Evolutionary conservation across 2,888 invertebrate genomes (phyloP).

Genomic region (Meteorus cinctellus): DNA sequence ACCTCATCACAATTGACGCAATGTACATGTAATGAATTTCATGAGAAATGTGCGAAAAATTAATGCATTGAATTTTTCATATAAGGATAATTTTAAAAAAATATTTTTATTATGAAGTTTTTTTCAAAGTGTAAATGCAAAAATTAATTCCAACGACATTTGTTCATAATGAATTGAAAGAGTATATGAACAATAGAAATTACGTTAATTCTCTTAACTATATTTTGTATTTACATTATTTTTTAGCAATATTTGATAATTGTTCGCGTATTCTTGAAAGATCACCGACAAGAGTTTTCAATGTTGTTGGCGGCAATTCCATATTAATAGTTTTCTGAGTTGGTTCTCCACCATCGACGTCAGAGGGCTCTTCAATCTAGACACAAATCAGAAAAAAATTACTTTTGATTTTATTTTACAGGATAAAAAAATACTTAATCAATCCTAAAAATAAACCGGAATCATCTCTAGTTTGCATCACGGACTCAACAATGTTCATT

Average conservation of each 20-base stretch:
- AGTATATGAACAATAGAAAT: background rate
- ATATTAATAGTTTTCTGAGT: conserved; percentile 48
- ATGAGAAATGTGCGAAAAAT: background rate
- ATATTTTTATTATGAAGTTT: background rate
- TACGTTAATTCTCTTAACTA: background rate
- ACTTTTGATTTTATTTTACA: background rate
- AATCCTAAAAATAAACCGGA: too few species aligned
- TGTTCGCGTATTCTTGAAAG: conserved; percentile 55
- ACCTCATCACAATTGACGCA: background rate
- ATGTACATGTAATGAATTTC: background rate
- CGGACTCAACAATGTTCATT: too few species aligned
- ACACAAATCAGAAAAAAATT: conserved; percentile 18
- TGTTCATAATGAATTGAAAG: background rate
- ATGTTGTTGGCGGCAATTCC: conserved; percentile 53
- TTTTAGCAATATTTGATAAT: conserved; percentile 52
- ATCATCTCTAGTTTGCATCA: too few species aligned
- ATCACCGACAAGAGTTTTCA: conserved; percentile 54
- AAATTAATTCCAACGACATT: background rate
- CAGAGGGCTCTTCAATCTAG: conserved; percentile 53
- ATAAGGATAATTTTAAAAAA: background rate
- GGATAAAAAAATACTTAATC: background rate
- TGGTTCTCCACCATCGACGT: conserved; percentile 42
- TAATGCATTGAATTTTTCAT: background rate
- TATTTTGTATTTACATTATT: conserved; percentile 29
- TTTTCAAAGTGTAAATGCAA: background rate